These are phyloP conservation scores for Delichon dasypus DNA, from an alignment of 2,797 vertebrate species.

Conservation along the genomic window DNA sequence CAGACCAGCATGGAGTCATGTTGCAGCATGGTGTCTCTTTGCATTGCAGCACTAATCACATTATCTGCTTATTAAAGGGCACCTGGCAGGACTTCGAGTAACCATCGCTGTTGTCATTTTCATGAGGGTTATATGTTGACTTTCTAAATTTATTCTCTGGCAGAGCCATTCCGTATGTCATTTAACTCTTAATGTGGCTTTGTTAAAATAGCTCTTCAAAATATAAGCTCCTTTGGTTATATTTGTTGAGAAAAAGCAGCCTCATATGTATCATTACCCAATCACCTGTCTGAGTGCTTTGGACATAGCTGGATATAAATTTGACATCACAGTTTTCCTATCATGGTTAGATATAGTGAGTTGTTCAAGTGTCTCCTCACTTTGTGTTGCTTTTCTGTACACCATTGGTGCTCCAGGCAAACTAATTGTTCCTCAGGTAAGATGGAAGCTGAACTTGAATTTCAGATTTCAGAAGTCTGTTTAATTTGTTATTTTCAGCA, in stretches of 20 bases:
- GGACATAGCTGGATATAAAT: neutral
- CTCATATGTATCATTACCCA: neutral
- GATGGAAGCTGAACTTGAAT: neutral
- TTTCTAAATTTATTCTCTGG: neutral
- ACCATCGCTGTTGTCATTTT: constrained; percentile 17
- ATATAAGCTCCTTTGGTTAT: neutral
- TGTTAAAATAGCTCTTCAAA: neutral
- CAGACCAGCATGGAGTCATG: constrained; percentile 63
- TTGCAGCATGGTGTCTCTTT: constrained; percentile 59
- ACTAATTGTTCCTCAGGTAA: neutral
- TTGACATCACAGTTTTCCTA: neutral
- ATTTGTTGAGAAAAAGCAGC: neutral
- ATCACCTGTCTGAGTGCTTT: neutral
- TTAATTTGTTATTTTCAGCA: neutral
- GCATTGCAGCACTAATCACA: constrained; percentile 53
- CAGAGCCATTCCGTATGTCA: neutral
- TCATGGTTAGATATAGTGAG: neutral
- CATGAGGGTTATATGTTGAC: neutral
- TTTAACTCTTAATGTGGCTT: neutral
- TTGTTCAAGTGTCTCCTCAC: neutral
- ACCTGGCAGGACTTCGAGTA: constrained; percentile 60
- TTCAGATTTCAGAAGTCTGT: neutral
- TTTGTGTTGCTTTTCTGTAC: neutral
- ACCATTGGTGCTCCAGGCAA: neutral
- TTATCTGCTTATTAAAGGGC: constrained; percentile 64